phyloP scores from a whole-genome alignment of 2,888 invertebrate species.

The Ernsta delagoae region DNA sequence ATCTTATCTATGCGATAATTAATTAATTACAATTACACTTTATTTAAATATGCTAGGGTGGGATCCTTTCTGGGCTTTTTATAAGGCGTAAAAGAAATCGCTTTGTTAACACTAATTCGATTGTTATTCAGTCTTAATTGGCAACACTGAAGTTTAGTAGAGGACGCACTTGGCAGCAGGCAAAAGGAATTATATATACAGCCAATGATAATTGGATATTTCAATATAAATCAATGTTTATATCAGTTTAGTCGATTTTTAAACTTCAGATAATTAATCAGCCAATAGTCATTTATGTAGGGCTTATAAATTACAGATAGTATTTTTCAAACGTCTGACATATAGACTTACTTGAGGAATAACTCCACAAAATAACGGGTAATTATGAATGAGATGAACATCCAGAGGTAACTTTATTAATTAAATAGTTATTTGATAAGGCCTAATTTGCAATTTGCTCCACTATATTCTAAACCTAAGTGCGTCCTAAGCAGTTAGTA shows the following conservation, averaged over 20 bases:
- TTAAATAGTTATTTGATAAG: too few species aligned
- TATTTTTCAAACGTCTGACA: too few species aligned
- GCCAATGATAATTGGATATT: neutral
- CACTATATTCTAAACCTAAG: slow-evolving; percentile 10
- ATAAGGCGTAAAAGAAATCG: slow-evolving; percentile 43
- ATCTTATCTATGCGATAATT: slow-evolving; percentile 34
- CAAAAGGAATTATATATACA: slow-evolving; percentile 8
- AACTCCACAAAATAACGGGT: too few species aligned
- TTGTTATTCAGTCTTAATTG: slow-evolving; percentile 68
- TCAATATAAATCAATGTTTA: too few species aligned
- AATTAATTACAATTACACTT: slow-evolving; percentile 57
- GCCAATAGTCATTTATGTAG: too few species aligned
- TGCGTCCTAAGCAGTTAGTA: slow-evolving; percentile 23
- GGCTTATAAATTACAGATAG: too few species aligned
- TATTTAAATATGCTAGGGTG: slow-evolving; percentile 66
- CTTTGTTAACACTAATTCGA: slow-evolving; percentile 45
- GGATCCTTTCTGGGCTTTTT: slow-evolving; percentile 63
- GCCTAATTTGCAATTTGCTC: neutral
- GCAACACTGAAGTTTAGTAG: slow-evolving; percentile 64
- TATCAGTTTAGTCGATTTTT: too few species aligned
- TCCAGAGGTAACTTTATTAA: too few species aligned
- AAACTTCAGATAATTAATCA: too few species aligned
- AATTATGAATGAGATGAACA: too few species aligned
- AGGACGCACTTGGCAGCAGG: slow-evolving; percentile 40
- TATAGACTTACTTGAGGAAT: too few species aligned